Conservation (phyloP, 2,888 invertebrate genomes). For the Tineola bisselliella region DNA sequence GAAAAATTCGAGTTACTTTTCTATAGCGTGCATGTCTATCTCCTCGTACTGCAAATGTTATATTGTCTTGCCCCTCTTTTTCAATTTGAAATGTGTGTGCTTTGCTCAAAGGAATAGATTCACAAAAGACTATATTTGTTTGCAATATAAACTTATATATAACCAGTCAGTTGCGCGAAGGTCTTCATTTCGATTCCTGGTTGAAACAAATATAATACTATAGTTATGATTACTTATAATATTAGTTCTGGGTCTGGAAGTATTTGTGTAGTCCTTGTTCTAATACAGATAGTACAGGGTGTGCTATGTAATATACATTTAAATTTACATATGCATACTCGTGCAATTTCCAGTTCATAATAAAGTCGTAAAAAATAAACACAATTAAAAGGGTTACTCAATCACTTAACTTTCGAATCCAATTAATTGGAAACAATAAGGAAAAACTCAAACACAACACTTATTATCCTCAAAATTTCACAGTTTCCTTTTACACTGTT, state of each 20-base stretch:
- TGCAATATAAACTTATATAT: too few relatives aligned
- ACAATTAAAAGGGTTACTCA: not conserved
- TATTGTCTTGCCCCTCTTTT: constrained; percentile 1
- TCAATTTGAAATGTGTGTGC: not conserved
- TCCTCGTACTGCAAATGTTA: not conserved
- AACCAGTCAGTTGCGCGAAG: too few relatives aligned
- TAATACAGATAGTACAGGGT: too few relatives aligned
- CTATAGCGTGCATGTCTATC: constrained; percentile 6
- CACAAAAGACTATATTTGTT: not conserved
- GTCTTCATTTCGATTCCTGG: too few relatives aligned
- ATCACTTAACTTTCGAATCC: constrained; percentile 9
- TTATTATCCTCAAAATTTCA: constrained; percentile 12
- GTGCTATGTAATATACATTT: too few relatives aligned
- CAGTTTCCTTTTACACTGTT: constrained; percentile 9
- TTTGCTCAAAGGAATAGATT: not conserved
- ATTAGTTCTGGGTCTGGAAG: too few relatives aligned
- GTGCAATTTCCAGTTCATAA: too few relatives aligned
- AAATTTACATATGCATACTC: too few relatives aligned
- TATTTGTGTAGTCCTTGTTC: too few relatives aligned
- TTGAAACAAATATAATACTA: too few relatives aligned
- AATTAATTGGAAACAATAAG: constrained; percentile 10
- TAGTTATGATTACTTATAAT: too few relatives aligned
- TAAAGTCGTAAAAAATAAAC: not conserved
- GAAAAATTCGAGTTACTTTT: not conserved
- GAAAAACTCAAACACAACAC: constrained; percentile 13